phyloP scores from a whole-genome alignment of 2,113 vertebrate genomes.

The Acanthisitta chloris region DNA sequence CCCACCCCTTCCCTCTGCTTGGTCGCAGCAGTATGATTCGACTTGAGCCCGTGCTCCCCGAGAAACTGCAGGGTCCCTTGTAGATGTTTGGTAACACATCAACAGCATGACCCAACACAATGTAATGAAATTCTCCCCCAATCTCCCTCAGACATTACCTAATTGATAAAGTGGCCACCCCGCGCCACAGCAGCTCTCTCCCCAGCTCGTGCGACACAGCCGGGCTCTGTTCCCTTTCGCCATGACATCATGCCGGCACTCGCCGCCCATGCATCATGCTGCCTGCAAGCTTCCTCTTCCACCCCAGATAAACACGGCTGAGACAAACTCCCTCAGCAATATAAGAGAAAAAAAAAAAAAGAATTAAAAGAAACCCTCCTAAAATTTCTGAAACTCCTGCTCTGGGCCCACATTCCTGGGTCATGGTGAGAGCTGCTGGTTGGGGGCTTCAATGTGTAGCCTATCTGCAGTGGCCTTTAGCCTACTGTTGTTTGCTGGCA shows the following conservation, averaged over 20 bases:
- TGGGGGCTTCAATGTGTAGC: fast-evolving
- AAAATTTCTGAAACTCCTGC: not conserved
- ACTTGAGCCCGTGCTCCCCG: not conserved
- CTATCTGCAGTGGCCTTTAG: not conserved
- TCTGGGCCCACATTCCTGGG: fast-evolving
- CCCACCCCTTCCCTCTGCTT: not conserved
- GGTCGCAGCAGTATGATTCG: fast-evolving
- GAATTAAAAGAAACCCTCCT: not conserved
- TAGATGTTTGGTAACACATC: slow-evolving; percentile 64
- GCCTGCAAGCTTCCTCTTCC: slow-evolving; percentile 71
- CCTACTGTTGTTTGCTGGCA: not conserved
- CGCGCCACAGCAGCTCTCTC: slow-evolving; percentile 22
- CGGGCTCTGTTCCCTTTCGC: slow-evolving; percentile 66
- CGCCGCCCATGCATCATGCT: slow-evolving; percentile 62
- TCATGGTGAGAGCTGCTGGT: not conserved
- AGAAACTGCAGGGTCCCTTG: not conserved
- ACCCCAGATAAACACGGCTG: slow-evolving; percentile 66
- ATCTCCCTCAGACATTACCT: slow-evolving; percentile 79
- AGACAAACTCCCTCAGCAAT: slow-evolving; percentile 33
- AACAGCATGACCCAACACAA: slow-evolving; percentile 34
- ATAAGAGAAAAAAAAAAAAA: not conserved
- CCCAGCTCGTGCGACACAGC: slow-evolving; percentile 59
- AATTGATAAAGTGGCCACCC: slow-evolving; percentile 74
- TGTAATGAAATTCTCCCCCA: slow-evolving; percentile 56
- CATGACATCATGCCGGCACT: slow-evolving; percentile 73